phyloP scores from a whole-genome alignment of 64 coral and sea anemone genomes.

The Montipora foliosa region DNA sequence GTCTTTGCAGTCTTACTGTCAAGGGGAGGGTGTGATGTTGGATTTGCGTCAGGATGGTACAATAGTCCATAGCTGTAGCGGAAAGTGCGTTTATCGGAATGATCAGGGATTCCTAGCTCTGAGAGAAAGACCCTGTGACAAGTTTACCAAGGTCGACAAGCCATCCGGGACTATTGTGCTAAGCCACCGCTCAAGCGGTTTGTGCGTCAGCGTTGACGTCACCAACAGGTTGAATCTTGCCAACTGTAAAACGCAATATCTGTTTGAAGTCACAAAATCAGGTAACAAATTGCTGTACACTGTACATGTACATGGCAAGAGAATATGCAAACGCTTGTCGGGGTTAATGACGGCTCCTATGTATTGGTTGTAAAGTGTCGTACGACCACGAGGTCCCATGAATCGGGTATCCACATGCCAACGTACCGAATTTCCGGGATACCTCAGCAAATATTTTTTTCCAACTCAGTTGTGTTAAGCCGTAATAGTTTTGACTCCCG shows the following conservation, averaged over 20 bases:
- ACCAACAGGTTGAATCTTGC: not conserved
- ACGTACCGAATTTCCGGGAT: no score
- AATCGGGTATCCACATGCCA: no score
- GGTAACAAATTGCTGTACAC: not conserved
- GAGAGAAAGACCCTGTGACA: slow-evolving; percentile 54
- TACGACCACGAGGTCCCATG: no score
- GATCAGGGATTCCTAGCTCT: slow-evolving; percentile 45
- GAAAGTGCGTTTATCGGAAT: slow-evolving; percentile 71
- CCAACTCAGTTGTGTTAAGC: no score
- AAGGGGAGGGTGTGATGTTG: slow-evolving; percentile 76
- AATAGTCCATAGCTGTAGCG: slow-evolving; percentile 80
- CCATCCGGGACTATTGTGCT: slow-evolving; percentile 1
- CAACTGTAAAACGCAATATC: not conserved
- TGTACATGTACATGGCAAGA: not conserved
- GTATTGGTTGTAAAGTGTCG: no score
- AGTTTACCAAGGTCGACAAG: slow-evolving; percentile 22
- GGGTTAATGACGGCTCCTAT: no score
- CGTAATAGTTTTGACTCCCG: no score
- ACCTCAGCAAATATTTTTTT: no score
- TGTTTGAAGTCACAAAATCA: slow-evolving; percentile 61
- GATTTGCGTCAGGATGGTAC: slow-evolving; percentile 59
- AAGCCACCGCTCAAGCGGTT: slow-evolving; percentile 31
- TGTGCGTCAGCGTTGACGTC: slow-evolving; percentile 36
- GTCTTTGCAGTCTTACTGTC: slow-evolving; percentile 68
- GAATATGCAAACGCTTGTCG: no score